A percentile compares a stretch with the other conserved stretches of the same genome.
Evolutionary conservation across 1,140 invertebrate genomes (phyloP).

Genomic region (Rhagoletis pomonella): DNA sequence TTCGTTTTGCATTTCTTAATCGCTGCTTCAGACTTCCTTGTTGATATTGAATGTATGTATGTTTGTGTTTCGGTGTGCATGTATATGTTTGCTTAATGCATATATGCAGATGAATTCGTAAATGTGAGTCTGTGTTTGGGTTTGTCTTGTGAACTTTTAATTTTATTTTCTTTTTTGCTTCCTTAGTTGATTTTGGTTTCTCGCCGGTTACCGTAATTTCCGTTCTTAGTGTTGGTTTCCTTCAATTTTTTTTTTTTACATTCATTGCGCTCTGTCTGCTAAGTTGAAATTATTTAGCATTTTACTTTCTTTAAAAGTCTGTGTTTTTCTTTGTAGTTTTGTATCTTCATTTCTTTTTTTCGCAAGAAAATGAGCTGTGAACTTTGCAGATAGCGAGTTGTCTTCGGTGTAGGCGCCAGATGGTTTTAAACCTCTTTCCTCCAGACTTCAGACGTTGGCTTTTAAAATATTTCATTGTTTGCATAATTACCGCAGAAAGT

Average conservation of each 20-base stretch:
- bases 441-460: background rate
- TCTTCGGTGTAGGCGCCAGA: background rate
- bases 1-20: constrained; percentile 40
- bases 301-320: background rate
- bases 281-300: background rate
- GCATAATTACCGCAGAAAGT: too few relatives aligned
- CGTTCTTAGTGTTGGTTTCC: background rate
- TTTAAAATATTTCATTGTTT: too few relatives aligned
- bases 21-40: constrained; percentile 35
- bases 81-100: constrained; percentile 3
- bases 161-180: constrained; percentile 27
- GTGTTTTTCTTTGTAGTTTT: background rate
- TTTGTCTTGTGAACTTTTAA: constrained; percentile 5
- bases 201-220: background rate
- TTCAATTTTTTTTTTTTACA: background rate
- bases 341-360: background rate
- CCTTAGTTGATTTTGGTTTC: background rate
- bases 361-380: background rate
- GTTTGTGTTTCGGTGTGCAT: background rate
- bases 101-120: background rate
- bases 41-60: background rate
- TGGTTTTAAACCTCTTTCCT: background rate
- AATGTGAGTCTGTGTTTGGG: background rate
- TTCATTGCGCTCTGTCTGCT: background rate
- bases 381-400: background rate